These are phyloP conservation scores for Epinephelus fuscoguttatus DNA, from an alignment of 2,113 vertebrate genomes.

Conservation along the genomic window DNA sequence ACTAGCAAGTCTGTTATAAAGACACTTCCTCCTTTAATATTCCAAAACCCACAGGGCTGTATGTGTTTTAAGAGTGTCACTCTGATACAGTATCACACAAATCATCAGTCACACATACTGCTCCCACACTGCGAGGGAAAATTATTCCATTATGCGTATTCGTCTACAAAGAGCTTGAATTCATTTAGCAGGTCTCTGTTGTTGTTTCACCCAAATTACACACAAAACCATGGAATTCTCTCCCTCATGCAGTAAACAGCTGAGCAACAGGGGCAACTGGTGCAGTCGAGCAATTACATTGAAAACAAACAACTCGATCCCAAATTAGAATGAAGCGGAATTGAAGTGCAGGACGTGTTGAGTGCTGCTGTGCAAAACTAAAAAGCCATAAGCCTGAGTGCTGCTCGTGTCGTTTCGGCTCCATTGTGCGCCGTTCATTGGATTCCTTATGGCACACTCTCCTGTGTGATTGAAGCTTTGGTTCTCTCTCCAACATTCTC, in stretches of 20 bases:
- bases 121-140: neutral
- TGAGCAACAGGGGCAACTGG: conserved; percentile 12
- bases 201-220: neutral
- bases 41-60: neutral
- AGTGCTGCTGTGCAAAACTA: conserved; percentile 9
- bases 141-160: neutral
- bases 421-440: neutral
- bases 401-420: neutral
- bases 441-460: neutral
- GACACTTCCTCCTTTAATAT: neutral
- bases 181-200: neutral
- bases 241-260: conserved; percentile 10
- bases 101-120: conserved; percentile 3
- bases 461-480: neutral
- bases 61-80: neutral
- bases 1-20: neutral
- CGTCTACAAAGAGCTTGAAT: neutral
- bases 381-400: conserved; percentile 20
- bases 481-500: neutral
- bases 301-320: conserved; percentile 29
- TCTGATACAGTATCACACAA: neutral
- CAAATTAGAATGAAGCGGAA: conserved; percentile 21
- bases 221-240: neutral
- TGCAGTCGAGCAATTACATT: conserved; percentile 25
- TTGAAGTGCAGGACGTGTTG: neutral